Percentiles rank a stretch among this genome's conserved stretches.
Conservation (phyloP, 2,113 vertebrate species). For the Myotis yumanensis region DNA sequence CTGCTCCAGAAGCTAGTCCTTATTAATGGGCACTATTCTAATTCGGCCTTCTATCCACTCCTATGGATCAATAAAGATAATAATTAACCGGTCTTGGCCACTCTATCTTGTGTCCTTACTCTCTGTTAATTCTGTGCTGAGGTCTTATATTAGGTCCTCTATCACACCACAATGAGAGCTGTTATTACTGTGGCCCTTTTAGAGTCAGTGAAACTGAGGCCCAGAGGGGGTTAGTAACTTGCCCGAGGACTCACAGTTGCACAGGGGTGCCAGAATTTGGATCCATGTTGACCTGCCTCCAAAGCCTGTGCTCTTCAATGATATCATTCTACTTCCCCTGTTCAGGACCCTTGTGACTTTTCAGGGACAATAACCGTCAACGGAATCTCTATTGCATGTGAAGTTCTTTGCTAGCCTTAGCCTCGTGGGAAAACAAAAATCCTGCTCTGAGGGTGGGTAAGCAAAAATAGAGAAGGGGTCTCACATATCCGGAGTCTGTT, state of each 20-base stretch:
- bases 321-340: neutral
- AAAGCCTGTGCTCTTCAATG: neutral
- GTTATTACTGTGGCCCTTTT: neutral
- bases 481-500: neutral
- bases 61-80: neutral
- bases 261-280: neutral
- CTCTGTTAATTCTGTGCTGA: neutral
- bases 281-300: neutral
- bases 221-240: neutral
- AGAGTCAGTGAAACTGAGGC: neutral
- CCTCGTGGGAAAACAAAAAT: neutral
- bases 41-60: neutral
- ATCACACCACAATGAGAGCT: neutral
- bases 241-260: neutral
- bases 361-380: neutral
- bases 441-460: neutral
- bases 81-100: neutral
- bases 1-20: neutral
- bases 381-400: neutral
- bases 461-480: neutral
- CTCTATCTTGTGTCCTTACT: neutral
- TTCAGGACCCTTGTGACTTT: neutral
- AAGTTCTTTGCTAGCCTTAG: neutral
- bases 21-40: constrained; percentile 14
- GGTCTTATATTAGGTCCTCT: neutral